Evolutionary conservation across 2,113 vertebrate genomes (phyloP).

Genomic region (Recurvirostra avosetta): DNA sequence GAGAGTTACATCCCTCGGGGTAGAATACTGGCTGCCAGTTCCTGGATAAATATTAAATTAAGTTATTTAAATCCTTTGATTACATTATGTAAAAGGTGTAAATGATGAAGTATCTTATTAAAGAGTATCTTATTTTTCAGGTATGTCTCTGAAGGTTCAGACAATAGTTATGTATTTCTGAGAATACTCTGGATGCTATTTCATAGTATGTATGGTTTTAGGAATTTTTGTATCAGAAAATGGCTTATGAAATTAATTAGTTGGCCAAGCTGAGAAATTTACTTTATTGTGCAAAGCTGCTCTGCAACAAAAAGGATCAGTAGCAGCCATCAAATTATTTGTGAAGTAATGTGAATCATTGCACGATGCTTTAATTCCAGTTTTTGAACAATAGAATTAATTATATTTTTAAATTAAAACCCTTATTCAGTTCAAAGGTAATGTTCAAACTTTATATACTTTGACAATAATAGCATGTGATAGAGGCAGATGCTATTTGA

Average conservation of each 20-base stretch:
- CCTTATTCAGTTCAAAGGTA: neutral
- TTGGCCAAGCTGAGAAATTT: neutral
- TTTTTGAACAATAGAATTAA: conserved; percentile 27
- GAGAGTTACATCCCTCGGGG: neutral
- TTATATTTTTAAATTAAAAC: conserved; percentile 2
- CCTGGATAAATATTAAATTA: conserved; percentile 12
- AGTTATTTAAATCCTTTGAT: conserved; percentile 40
- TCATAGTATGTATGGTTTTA: neutral
- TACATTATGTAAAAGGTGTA: conserved; percentile 3
- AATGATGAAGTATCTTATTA: neutral
- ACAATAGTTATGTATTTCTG: neutral
- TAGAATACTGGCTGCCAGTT: conserved; percentile 8
- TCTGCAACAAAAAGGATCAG: neutral
- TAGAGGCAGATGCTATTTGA: conserved; percentile 19
- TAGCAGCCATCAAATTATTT: neutral
- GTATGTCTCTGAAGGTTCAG: neutral
- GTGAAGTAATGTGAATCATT: conserved; percentile 9
- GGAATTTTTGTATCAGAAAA: conserved; percentile 9
- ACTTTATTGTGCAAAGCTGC: neutral
- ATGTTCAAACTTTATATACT: neutral
- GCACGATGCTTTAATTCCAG: neutral
- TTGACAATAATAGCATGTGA: neutral
- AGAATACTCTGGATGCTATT: neutral
- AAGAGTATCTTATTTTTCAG: neutral
- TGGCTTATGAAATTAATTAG: neutral